Evolutionary conservation across 2,113 vertebrate genomes (phyloP), one percentile per base, ranked within the genome.

Genomic region (Benthochromis sp.): DNA sequence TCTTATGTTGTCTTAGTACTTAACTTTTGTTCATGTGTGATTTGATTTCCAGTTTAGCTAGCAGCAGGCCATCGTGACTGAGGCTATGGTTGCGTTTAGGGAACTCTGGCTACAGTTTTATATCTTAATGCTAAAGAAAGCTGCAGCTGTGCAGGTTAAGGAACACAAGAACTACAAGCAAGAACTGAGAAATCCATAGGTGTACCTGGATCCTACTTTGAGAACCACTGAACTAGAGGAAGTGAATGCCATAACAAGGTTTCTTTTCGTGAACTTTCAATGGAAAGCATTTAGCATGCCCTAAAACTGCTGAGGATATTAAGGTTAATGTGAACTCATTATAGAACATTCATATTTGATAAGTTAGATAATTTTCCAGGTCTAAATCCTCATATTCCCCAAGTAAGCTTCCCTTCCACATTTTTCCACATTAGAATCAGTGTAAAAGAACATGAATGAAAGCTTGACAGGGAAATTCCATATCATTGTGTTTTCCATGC

Each of bases 401-500:
- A 19, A 86, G 43, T 81, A 73, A 61, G 69, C 83, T 73, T 17
- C 66, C 38, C 61, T 59, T 55, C 50, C 45, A 55, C 59, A 47
- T 63, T 90, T 94, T 95, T 92, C 94, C 92, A 89, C 84, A 89
- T 90, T 78, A 88, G 50, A 27, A 63, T 85, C 84, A 50, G 84
- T 80, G 87, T 89, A 82, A 50, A 78, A 78, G 63, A 91, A 89
- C 66, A 89, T 89, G 83, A 93, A 91, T 90, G 78, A 88, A 90
- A 82, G 82, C 83, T 83, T 95, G 86, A 91, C 92, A 91, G 78
- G 91, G 7, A 89, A 82, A 94, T 94, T 93, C 85, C 88, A 92
- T 92, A 90, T 90, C 93, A 88, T 84, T 90, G 53, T 69, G 89
- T 93, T 93, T 93, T 95, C 92, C 91, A 92, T 13, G 8, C 79